These are phyloP conservation scores for Beroe forskalii DNA, from an alignment of 37 sponge, comb jelly and placozoan genomes.

Conservation along the genomic window DNA sequence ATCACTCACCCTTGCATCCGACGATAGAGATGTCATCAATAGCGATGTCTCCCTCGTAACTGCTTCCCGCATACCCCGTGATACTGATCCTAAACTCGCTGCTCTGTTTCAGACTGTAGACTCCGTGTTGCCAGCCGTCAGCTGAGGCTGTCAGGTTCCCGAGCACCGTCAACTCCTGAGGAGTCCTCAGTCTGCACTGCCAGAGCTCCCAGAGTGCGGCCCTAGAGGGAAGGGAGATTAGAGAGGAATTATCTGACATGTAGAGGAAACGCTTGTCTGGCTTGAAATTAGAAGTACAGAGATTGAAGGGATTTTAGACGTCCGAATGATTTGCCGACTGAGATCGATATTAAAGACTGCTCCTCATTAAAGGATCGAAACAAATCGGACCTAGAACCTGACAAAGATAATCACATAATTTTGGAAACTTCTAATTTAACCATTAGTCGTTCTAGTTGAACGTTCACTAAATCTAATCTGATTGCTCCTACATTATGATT, in stretches of 20 bases:
- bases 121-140: slow-evolving; percentile 48
- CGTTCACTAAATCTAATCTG: no score
- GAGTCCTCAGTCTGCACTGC: slow-evolving; percentile 27
- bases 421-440: no score
- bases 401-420: no score
- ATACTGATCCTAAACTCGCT: slow-evolving; percentile 55
- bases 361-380: no score
- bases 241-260: neutral
- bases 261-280: neutral
- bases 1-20: slow-evolving; percentile 47
- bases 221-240: neutral
- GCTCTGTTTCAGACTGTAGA: neutral
- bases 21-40: slow-evolving; percentile 68
- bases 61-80: slow-evolving; percentile 60
- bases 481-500: no score
- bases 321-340: no score
- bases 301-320: no score
- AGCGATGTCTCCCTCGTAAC: slow-evolving; percentile 67
- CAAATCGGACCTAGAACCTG: no score
- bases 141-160: slow-evolving; percentile 59
- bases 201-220: slow-evolving; percentile 25
- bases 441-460: no score
- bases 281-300: neutral
- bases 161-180: neutral
- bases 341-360: no score